Percentiles rank a stretch among this genome's conserved stretches.
phyloP scores from a whole-genome alignment of 2,888 invertebrate species.

The Tortricodes alternella region DNA sequence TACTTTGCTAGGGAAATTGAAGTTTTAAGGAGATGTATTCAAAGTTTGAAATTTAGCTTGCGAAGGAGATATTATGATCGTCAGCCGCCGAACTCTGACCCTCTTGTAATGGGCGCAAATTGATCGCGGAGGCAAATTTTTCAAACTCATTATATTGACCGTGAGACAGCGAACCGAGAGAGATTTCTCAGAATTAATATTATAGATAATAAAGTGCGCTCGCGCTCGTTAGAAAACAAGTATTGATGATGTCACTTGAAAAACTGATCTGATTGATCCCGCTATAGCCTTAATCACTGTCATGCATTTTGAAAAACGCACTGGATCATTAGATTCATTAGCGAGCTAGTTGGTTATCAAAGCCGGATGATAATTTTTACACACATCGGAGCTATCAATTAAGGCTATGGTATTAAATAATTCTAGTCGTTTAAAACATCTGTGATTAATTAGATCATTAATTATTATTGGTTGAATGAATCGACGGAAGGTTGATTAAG shows the following conservation, averaged over 20 bases:
- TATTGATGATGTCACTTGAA: slow-evolving; percentile 19
- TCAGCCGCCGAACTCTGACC: slow-evolving; percentile 64
- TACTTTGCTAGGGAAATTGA: slow-evolving; percentile 6
- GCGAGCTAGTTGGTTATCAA: slow-evolving; percentile 5
- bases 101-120: slow-evolving; percentile 66
- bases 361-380: slow-evolving; percentile 11
- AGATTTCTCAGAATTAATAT: slow-evolving; percentile 20
- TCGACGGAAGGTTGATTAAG: no score
- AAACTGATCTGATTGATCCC: slow-evolving; percentile 17
- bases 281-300: slow-evolving; percentile 3
- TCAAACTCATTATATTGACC: slow-evolving; percentile 46
- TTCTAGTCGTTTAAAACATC: slow-evolving; percentile 20
- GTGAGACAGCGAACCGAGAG: slow-evolving; percentile 43
- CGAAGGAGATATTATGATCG: slow-evolving; percentile 46
- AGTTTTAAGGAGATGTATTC: not conserved
- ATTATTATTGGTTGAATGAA: not conserved
- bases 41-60: slow-evolving; percentile 27
- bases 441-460: slow-evolving; percentile 28
- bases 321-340: not conserved
- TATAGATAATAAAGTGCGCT: slow-evolving; percentile 13
- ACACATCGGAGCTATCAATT: slow-evolving; percentile 8
- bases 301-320: slow-evolving; percentile 10
- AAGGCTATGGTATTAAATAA: slow-evolving; percentile 15
- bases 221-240: slow-evolving; percentile 8
- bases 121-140: slow-evolving; percentile 65